phyloP scores from a whole-genome alignment of 2,113 vertebrate species.

The Chaenogobius annularis region DNA sequence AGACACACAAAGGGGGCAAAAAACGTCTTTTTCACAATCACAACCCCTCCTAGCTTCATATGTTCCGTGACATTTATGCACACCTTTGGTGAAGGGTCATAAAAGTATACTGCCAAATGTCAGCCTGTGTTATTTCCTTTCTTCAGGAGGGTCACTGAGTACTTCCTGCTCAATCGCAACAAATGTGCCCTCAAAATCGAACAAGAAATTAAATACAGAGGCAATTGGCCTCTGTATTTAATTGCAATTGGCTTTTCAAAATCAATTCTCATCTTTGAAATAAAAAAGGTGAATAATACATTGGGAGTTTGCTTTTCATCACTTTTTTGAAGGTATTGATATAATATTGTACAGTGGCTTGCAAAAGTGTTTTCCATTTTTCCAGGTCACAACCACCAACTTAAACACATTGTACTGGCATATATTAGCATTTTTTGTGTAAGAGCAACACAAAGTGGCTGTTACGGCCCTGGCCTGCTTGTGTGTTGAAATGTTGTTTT shows the following conservation, averaged over 20 bases:
- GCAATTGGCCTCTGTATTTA: too few relatives aligned
- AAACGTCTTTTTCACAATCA: too few relatives aligned
- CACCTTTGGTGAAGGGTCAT: not conserved
- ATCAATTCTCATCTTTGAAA: slow-evolving; percentile 48
- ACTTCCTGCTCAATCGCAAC: slow-evolving; percentile 16
- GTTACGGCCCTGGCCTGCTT: too few relatives aligned
- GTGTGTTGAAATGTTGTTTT: too few relatives aligned
- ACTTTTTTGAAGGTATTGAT: slow-evolving; percentile 29
- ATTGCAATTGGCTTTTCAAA: slow-evolving; percentile 45
- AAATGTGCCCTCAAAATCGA: not conserved
- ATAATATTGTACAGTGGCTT: too few relatives aligned
- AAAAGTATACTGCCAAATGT: slow-evolving; percentile 33
- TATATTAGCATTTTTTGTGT: too few relatives aligned
- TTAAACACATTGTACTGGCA: too few relatives aligned
- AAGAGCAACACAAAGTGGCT: too few relatives aligned
- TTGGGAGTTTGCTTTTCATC: slow-evolving; percentile 39
- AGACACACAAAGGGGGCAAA: too few relatives aligned
- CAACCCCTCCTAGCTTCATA: not conserved
- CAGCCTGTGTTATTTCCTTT: slow-evolving; percentile 36
- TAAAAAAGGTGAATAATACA: slow-evolving; percentile 9
- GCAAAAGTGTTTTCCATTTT: too few relatives aligned
- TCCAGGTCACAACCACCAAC: too few relatives aligned
- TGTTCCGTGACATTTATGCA: slow-evolving; percentile 37
- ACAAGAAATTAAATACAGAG: slow-evolving; percentile 11
- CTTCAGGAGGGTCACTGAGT: slow-evolving; percentile 22